A percentile compares a stretch with the other conserved stretches of the same genome.
phyloP scores from a whole-genome alignment of 2,888 invertebrate genomes.

The Agrilus mali region DNA sequence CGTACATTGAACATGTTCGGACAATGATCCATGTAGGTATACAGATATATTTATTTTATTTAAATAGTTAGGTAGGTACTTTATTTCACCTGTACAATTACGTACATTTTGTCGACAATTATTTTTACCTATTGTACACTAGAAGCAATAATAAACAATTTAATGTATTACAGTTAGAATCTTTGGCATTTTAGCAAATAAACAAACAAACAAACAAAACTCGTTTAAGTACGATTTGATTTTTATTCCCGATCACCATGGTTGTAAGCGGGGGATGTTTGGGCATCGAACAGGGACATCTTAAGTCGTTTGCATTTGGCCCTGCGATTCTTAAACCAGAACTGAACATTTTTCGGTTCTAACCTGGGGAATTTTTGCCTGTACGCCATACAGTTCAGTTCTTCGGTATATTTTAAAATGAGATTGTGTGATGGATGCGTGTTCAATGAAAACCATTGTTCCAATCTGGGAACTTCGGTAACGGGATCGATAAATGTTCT shows the following conservation, averaged over 20 bases:
- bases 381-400: conserved; percentile 93
- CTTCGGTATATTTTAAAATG: conserved; percentile 95
- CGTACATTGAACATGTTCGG: no score
- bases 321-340: conserved; percentile 98
- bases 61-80: no score
- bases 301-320: conserved; percentile 96
- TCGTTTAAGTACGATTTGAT: conserved; percentile 5
- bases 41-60: no score
- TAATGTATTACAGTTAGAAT: neutral
- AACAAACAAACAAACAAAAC: no score
- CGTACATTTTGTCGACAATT: neutral
- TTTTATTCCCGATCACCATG: conserved; percentile 43
- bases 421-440: conserved; percentile 97
- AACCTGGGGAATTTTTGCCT: conserved; percentile 96
- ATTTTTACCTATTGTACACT: neutral
- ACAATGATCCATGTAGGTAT: no score
- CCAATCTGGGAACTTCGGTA: conserved; percentile 87
- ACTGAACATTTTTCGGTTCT: conserved; percentile 98
- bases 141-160: conserved; percentile 9
- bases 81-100: neutral
- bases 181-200: neutral
- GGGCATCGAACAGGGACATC: conserved; percentile 73
- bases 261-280: conserved; percentile 51
- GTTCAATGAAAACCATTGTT: conserved; percentile 94
- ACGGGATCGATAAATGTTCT: conserved; percentile 99